Base-by-base conservation (phyloP, 2,113 vertebrate genomes). In the Colossoma macropomum region DNA sequence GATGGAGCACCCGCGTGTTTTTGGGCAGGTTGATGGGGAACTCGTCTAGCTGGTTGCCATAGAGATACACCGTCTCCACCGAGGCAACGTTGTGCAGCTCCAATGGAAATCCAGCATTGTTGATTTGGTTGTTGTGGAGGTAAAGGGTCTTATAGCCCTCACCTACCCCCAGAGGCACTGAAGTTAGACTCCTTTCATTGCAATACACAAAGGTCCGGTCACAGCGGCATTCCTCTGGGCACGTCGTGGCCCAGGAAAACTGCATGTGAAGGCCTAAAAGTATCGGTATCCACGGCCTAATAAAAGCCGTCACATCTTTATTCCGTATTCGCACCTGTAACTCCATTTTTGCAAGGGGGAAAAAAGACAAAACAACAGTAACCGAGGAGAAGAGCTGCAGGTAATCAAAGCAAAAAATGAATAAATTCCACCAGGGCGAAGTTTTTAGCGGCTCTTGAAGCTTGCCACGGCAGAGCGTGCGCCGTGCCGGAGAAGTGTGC, bases 101-200 rank as follows among this genome's bases (percentile, higher is more conserved):
- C 59, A 94, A 88, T 80, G 97, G 97, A 92, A 98, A 97, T 83
- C 96, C 96, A 92, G 97, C 97, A 87, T 97, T 98, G 92, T 97
- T 97, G 94, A 98, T 98, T 95, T 96, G 96, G 96, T 98, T 98
- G 93, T 98, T 98, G 90, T 98, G 97, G 93, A 98, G 96, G 95
- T 97, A 98, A 90, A 98, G 97, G 75, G 96, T 96, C 84, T 95
- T 97, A 89, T 97, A 96, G 90, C 97, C 97, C 95, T 97, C 96
- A 25, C 96, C 96, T 87, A 98, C 96, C 91, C 97, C 97, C 93
- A 96, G 94, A 95, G 97, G 97, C 96, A 97, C 97, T 94, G 97
- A 97, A 92, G 96, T 97, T 95, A 98, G 94, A 92, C 96, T 96
- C 93, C 97, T 92, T 86, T 98, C 97, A 0, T 98, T 98, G 92